These are phyloP conservation scores for Blennius ocellaris DNA, from an alignment of 2,113 vertebrate genomes.

Conservation along the genomic window DNA sequence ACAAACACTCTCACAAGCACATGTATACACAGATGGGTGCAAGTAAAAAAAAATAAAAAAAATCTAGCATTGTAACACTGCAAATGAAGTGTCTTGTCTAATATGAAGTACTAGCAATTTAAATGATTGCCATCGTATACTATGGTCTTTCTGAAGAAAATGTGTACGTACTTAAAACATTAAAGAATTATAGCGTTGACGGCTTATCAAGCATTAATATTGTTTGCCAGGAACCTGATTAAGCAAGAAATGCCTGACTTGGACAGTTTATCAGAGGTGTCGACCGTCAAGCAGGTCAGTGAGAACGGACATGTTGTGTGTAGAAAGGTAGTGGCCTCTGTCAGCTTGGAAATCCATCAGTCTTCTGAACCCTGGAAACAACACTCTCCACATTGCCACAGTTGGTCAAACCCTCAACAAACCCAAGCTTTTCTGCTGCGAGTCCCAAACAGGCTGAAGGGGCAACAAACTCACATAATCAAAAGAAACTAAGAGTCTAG, in stretches of 20 bases:
- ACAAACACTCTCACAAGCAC: slow-evolving; percentile 61
- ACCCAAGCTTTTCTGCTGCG: slow-evolving; percentile 36
- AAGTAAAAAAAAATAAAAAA: not conserved
- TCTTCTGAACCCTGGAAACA: slow-evolving; percentile 59
- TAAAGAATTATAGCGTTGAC: not conserved
- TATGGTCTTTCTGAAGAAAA: too few relatives aligned
- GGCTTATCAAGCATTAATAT: slow-evolving; percentile 9
- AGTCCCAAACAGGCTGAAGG: slow-evolving; percentile 11
- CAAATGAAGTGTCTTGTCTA: too few relatives aligned
- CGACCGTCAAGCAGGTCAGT: slow-evolving; percentile 55
- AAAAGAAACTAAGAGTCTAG: slow-evolving; percentile 23
- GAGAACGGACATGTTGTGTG: slow-evolving; percentile 75
- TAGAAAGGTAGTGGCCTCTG: slow-evolving; percentile 58
- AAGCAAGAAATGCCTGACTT: slow-evolving; percentile 48
- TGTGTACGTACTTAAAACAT: too few relatives aligned
- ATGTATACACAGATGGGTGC: slow-evolving; percentile 30
- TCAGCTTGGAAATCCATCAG: slow-evolving; percentile 70
- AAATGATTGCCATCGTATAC: too few relatives aligned
- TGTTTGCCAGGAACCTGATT: slow-evolving; percentile 27
- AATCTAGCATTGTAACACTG: too few relatives aligned
- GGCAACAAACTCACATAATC: not conserved
- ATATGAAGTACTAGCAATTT: too few relatives aligned
- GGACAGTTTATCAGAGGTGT: slow-evolving; percentile 55
- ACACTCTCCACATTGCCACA: slow-evolving; percentile 53
- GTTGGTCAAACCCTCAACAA: slow-evolving; percentile 52